Evolutionary conservation across 2,113 vertebrate genomes (phyloP), one percentile per base, ranked within the genome.

Genomic region (Monarcha castaneiventris): DNA sequence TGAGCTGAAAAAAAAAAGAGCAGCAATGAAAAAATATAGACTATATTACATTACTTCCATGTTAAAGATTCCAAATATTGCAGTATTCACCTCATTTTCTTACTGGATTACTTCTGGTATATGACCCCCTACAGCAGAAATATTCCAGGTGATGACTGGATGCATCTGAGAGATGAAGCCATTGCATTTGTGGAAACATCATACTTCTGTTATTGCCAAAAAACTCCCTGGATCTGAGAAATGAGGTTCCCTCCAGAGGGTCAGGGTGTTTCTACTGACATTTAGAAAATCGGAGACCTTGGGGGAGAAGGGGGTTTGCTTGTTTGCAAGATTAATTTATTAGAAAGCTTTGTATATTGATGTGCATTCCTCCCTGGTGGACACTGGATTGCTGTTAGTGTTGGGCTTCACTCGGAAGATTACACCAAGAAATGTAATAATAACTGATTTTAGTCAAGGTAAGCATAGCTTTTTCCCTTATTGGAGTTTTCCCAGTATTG

Each of bases 261-360:
- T 9, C 0, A 0, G 22, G 7, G 11, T 69, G 43, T 66, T 87
- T 66, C 43, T 68, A 4, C 37, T 84, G 86, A 8, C 19, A 6
- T 71, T 59, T 79, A 7, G 67, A 77, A 56, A 21, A 30, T 66
- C 51, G 62, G 88, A 90, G 33, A 71, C 73, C 6, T 4, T 13
- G 11, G 33, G 6, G 16, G 13, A 37, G 44, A 8, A 9, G 35
- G 62, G 10, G 10, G 0, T 1, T 10, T 37, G 10, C 14, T 43
- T 59, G 20, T 48, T 88, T 72, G 48, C 55, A 81, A 87, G 64
- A 81, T 81, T 39, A 55, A 43, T 88, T 77, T 77, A 39, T 87
- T 29, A 30, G 37, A 17, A 55, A 55, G 13, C 8, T 85, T 80
- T 52, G 17, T 63, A 6, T 52, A 13, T 13, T 11, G 55, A 17